Percentiles rank a stretch among this genome's conserved stretches.
phyloP scores from a whole-genome alignment of 2,888 invertebrate genomes.

The Lasioglossum lativentre region DNA sequence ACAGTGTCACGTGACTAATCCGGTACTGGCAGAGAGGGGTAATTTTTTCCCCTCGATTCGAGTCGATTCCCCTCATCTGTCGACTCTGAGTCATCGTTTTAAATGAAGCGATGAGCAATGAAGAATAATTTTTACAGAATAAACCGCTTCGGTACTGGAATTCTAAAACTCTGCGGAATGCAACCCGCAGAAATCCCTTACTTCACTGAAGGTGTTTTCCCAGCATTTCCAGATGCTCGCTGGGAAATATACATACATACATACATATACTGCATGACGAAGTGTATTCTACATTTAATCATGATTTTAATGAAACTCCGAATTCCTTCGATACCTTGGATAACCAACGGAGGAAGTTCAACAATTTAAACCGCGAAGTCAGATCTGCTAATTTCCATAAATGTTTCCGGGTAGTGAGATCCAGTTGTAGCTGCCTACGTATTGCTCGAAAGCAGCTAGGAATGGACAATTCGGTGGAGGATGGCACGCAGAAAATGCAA shows the following conservation, averaged over 20 bases:
- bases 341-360: background rate
- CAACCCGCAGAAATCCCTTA: background rate
- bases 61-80: too few relatives aligned
- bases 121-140: background rate
- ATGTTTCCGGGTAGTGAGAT: background rate
- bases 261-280: background rate
- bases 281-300: background rate
- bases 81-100: too few relatives aligned
- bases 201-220: background rate
- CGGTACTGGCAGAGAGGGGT: too few relatives aligned
- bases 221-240: background rate
- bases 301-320: background rate
- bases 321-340: background rate
- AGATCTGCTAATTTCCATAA: background rate
- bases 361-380: background rate
- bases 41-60: too few relatives aligned
- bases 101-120: background rate
- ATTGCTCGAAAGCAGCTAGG: background rate
- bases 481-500: background rate
- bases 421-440: background rate
- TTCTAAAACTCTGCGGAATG: background rate
- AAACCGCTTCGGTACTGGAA: background rate
- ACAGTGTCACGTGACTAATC: too few relatives aligned
- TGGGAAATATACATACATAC: background rate
- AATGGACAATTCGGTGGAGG: background rate